Conservation (phyloP, 30 jellyfish, hydroid and myxozoan species). For the Aurelia coerulea region DNA sequence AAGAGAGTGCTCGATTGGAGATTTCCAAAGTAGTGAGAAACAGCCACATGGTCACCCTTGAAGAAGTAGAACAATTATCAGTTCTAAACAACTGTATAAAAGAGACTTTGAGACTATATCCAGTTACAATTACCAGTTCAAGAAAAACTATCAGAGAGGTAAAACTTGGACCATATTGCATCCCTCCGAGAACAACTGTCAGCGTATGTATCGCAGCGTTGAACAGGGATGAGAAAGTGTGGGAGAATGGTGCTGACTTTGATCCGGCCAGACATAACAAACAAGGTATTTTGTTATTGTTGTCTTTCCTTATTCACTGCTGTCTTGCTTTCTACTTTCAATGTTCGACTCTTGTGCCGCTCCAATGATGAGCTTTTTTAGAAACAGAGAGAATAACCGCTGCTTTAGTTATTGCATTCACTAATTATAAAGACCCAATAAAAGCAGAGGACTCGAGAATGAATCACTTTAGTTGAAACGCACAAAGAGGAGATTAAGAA, state of each 20-base stretch:
- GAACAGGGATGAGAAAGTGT: constrained; percentile 30
- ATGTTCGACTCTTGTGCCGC: neutral
- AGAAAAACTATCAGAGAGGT: constrained; percentile 20
- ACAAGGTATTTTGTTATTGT: neutral
- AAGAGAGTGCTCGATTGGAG: too few relatives aligned
- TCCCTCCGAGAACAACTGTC: constrained; percentile 26
- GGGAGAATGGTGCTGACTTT: constrained; percentile 47
- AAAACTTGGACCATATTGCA: constrained; percentile 48
- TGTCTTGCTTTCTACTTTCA: too few relatives aligned
- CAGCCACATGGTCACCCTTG: constrained; percentile 5
- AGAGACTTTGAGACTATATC: constrained; percentile 49
- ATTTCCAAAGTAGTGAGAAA: constrained; percentile 14
- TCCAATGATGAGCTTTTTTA: neutral
- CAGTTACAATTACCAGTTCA: constrained; percentile 16
- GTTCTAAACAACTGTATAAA: constrained; percentile 41
- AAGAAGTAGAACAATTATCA: constrained; percentile 21
- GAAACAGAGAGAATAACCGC: too few relatives aligned
- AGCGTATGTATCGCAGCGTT: constrained; percentile 17
- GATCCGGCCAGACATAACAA: constrained; percentile 34
- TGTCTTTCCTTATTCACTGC: neutral
- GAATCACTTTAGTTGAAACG: too few relatives aligned
- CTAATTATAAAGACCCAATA: too few relatives aligned
- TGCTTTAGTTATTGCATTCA: too few relatives aligned
- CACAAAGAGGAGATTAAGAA: too few relatives aligned
- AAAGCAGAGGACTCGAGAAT: too few relatives aligned